Percentiles rank a stretch among this genome's conserved stretches.
Conservation (phyloP, 1,140 invertebrate species). For the Drosophila nebulosa region DNA sequence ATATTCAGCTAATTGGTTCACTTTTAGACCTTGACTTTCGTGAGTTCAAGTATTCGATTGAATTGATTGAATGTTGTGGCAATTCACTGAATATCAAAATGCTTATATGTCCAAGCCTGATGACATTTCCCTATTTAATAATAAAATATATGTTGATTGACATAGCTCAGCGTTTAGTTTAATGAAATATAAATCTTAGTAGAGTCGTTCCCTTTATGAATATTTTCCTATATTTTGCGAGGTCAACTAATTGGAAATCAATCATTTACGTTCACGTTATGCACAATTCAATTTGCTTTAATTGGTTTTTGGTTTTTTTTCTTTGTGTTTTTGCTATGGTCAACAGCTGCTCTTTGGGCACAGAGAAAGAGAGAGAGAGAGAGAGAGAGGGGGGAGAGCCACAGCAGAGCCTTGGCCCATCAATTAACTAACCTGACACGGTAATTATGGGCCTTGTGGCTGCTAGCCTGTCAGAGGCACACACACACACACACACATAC, state of each 20-base stretch:
- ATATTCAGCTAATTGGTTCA: no score
- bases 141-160: no score
- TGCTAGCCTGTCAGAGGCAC: conserved; percentile 38
- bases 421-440: conserved; percentile 72
- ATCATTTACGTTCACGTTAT: background rate
- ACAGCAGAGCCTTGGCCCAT: conserved; percentile 18
- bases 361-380: background rate
- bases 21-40: no score
- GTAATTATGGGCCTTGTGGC: conserved; percentile 48
- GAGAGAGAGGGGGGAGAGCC: no score
- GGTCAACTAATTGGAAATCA: conserved; percentile 7
- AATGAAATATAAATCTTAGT: no score
- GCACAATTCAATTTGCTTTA: background rate
- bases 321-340: background rate
- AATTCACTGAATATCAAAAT: no score
- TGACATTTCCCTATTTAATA: no score
- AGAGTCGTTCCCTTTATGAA: no score
- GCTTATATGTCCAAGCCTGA: no score
- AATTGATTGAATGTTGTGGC: no score
- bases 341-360: conserved; percentile 28
- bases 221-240: background rate
- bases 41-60: no score
- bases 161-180: no score
- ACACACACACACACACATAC: background rate
- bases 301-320: background rate